phyloP scores from a whole-genome alignment of 30 jellyfish, hydroid and myxozoan species.

The Phacellophora camtschatica region DNA sequence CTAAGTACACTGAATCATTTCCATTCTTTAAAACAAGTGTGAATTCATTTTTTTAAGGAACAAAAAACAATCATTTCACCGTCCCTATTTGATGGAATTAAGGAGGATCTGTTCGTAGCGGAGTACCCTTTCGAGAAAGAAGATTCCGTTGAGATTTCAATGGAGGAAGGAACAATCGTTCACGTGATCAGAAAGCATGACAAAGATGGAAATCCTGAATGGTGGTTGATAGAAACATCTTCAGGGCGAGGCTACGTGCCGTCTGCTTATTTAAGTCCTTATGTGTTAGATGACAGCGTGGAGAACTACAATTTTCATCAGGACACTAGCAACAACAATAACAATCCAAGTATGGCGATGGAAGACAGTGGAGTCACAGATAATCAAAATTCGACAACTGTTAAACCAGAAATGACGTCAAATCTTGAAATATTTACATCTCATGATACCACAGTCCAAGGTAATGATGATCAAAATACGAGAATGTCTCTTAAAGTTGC shows the following conservation, averaged over 20 bases:
- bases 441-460: not conserved
- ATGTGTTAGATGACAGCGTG: not conserved
- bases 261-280: conserved; percentile 50
- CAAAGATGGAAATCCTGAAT: conserved; percentile 84
- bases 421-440: no score
- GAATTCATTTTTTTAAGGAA: no score
- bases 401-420: no score
- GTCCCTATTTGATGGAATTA: no score
- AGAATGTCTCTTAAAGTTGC: not conserved
- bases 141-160: conserved; percentile 74
- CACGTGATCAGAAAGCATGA: conserved; percentile 67
- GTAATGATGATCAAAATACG: not conserved
- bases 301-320: not conserved
- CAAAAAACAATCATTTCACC: no score
- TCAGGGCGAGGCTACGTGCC: conserved; percentile 79
- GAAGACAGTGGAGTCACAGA: not conserved
- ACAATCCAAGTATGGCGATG: not conserved
- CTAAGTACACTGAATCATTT: no score
- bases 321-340: not conserved
- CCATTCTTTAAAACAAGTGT: no score
- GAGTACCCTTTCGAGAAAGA: conserved; percentile 76
- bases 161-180: conserved; percentile 73
- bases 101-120: conserved; percentile 13
- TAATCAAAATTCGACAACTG: not conserved
- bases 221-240: conserved; percentile 89